Base-by-base conservation (phyloP, 2,888 invertebrate genomes). In the Ethmia dodecea region DNA sequence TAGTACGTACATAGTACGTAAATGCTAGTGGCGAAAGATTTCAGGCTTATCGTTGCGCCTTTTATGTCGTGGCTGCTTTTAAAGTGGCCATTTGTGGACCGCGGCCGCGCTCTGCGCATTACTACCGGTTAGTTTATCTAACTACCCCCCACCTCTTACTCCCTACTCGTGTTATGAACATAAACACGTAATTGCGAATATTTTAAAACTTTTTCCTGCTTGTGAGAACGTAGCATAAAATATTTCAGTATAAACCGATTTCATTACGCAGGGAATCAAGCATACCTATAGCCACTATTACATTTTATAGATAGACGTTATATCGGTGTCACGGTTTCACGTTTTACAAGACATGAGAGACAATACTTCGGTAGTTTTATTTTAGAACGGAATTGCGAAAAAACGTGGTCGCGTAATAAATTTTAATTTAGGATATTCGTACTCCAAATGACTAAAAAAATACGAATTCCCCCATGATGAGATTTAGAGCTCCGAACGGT, bases 71-170 rank as follows among this genome's bases (percentile, higher is more conserved):
- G 40, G 37, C 35, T 47, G 40, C 37, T 35, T 44, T 49, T 47
- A 43, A 53, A 53, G 45, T 52, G 47, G 43, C 40, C 35, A 52
- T 60, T 55, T 42, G 41, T 42, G 41, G 40, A 45, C 38, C 44
- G 40, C 42, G 35, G 40, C 33, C n/a, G 34, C 33, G 14, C 31
- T 30, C 40, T 35, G 33, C 41, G 31, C 13, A 35, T 15, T 35
- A 37, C 38, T 37, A 27, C 37, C 26, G 12, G 35, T 26, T 43
- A 46, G 36, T 43, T 48, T 45, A 47, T 47, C 38, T 42, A 36
- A 37, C 29, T 39, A 13, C 34, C 31, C 37, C 37, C 38, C 32
- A 32, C 33, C 44, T 33, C 28, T 26, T 33, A 12, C 31, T 18
- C 18, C 26, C 29, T 26, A 1, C 26, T 26, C 26, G 5, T 22